Evolutionary conservation across 1,140 invertebrate species (phyloP), one percentile per base, ranked within the genome.

Genomic region (Paracyclopina nana): DNA sequence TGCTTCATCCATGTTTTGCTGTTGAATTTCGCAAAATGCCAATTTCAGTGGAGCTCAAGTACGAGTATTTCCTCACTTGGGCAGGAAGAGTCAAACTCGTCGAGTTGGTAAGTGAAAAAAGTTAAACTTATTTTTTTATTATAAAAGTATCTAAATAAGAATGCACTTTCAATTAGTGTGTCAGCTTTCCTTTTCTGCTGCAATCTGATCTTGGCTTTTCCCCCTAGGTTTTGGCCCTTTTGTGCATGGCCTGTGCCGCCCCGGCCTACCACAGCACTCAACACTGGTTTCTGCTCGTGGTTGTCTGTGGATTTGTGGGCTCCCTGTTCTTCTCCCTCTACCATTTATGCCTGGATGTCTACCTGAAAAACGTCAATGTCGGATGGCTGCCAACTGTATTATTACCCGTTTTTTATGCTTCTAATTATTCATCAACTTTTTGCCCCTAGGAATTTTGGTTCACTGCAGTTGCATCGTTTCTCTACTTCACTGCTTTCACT

Each of bases 401-500:
- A 14, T 9, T 8, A 8, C 29, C 8, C 8, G 29, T 8, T 9
- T 9, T 31, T 8, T 8, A 9, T 31, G 29, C 14, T 8, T 14
- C 29, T 31, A 31, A 31, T 14, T 44, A n/a, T 24, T 44, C 12
- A 14, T 44, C 42, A 5, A 18, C 5, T 30, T 26, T 48, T 16
- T 48, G 24, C 12, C 30, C 6, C 16, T 28, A 52, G 50, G 50
- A 52, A 28, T 52, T 50, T 40, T 52, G 50, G 50, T 52, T 52
- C 40, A 52, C 50, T 12, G 38, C 50, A 6, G 38, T 20, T 14
- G 40, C 20, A 12, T 45, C 50, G 9, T 52, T 52, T 22, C 40
- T 52, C 25, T 52, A 52, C 40, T 52, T 52, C 38, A 52, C 50
- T 18, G 50, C 50, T 25, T 52, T 52, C 31, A 20, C 43, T 12